Percentiles rank a stretch among this genome's conserved stretches.
These are phyloP conservation scores for Danio kyathit DNA, from an alignment of 2,797 vertebrate species.

Conservation along the genomic window DNA sequence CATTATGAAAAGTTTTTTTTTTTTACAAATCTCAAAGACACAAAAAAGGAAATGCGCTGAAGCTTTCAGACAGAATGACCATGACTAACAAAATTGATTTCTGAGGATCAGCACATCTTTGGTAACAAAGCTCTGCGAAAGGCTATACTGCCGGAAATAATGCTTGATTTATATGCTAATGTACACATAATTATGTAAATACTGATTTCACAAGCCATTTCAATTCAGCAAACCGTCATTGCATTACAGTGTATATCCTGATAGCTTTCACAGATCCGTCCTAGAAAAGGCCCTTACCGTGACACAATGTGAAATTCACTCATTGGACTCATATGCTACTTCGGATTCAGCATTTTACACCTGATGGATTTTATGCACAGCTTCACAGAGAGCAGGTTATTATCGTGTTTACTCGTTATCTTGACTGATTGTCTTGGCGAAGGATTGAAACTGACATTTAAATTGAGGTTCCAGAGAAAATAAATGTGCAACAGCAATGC, in stretches of 20 bases:
- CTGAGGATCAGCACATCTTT: slow-evolving; percentile 72
- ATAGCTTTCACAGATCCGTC: slow-evolving; percentile 61
- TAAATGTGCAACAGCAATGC: slow-evolving; percentile 15
- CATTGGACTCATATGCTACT: slow-evolving; percentile 7
- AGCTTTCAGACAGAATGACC: slow-evolving; percentile 71
- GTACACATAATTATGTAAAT: slow-evolving; percentile 79
- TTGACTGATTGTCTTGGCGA: slow-evolving; percentile 30
- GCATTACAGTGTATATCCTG: slow-evolving; percentile 65
- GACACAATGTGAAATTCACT: slow-evolving; percentile 15
- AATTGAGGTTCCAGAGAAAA: slow-evolving; percentile 26
- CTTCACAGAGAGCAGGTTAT: slow-evolving; percentile 31
- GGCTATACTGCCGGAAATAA: slow-evolving; percentile 71
- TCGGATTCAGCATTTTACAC: slow-evolving; percentile 17
- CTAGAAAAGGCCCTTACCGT: slow-evolving; percentile 28
- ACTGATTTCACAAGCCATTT: slow-evolving; percentile 64
- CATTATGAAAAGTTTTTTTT: slow-evolving; percentile 63
- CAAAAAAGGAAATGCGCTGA: slow-evolving; percentile 61
- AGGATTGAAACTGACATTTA: slow-evolving; percentile 40
- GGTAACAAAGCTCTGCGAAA: slow-evolving; percentile 64
- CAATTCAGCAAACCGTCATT: slow-evolving; percentile 68
- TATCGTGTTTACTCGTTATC: slow-evolving; percentile 31
- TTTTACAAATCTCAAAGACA: slow-evolving; percentile 52
- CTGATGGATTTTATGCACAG: slow-evolving; percentile 42
- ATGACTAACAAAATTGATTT: slow-evolving; percentile 75
- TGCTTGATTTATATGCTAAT: slow-evolving; percentile 80